Percentiles rank a stretch among this genome's conserved stretches.
phyloP scores from a whole-genome alignment of 1,140 invertebrate species.

The Macrobrachium rosenbergii region DNA sequence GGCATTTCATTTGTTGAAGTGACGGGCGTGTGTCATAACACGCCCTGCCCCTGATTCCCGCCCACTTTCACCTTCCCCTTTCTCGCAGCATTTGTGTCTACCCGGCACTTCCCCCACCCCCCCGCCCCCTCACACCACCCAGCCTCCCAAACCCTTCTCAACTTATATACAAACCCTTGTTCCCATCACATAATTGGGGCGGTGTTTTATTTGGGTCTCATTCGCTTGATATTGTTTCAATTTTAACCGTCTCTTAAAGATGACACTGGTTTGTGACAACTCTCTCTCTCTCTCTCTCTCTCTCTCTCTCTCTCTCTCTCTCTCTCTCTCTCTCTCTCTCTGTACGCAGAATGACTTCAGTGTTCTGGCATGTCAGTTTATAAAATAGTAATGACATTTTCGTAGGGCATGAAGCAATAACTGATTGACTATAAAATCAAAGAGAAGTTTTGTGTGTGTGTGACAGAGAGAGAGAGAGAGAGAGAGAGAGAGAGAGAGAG shows the following conservation, averaged over 20 bases:
- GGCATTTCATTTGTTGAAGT: constrained; percentile 4
- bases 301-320: too few relatives aligned
- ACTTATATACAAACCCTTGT: background rate
- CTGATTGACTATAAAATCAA: too few relatives aligned
- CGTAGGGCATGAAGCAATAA: too few relatives aligned
- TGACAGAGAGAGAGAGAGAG: too few relatives aligned
- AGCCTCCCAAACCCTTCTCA: background rate
- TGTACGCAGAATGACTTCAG: too few relatives aligned
- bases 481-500: too few relatives aligned
- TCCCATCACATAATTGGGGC: background rate
- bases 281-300: too few relatives aligned
- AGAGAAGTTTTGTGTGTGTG: too few relatives aligned
- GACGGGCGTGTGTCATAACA: background rate
- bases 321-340: too few relatives aligned
- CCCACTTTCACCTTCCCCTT: background rate
- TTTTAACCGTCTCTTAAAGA: background rate
- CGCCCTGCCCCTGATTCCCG: background rate
- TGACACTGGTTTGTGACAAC: too few relatives aligned
- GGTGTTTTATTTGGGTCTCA: background rate
- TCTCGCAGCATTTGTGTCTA: background rate
- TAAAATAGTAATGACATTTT: too few relatives aligned
- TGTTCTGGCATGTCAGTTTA: too few relatives aligned
- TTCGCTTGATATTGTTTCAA: background rate
- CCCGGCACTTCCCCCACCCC: background rate
- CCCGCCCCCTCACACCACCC: background rate